phyloP scores from a whole-genome alignment of 2,797 vertebrate species.

The Aphelocoma californica region DNA sequence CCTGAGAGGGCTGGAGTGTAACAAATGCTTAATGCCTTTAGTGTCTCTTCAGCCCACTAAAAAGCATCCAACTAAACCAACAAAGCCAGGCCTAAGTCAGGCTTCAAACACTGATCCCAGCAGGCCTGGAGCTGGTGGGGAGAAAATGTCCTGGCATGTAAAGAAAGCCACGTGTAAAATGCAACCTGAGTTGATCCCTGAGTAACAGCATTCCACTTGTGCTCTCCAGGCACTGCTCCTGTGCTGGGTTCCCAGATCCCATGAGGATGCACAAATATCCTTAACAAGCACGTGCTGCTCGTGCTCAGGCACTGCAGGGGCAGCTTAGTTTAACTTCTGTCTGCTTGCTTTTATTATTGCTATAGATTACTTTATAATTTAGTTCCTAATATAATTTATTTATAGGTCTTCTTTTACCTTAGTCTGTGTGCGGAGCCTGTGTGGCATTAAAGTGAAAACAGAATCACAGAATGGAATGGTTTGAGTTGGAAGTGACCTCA shows the following conservation, averaged over 20 bases:
- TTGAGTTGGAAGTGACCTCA: not conserved
- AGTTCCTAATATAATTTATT: not conserved
- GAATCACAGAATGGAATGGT: not conserved
- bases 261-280: not conserved
- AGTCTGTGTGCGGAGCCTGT: too few relatives aligned
- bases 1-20: fast-evolving
- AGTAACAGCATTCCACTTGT: fast-evolving
- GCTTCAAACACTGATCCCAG: not conserved
- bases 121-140: not conserved
- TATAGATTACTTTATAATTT: fast-evolving
- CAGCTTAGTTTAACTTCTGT: not conserved
- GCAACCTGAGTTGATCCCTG: fast-evolving
- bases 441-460: not conserved
- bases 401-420: not conserved
- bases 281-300: not conserved
- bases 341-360: not conserved
- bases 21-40: not conserved
- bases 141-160: not conserved
- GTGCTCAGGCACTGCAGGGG: fast-evolving
- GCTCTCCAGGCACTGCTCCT: not conserved
- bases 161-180: fast-evolving
- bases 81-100: not conserved
- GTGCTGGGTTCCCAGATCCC: not conserved
- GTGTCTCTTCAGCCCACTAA: not conserved
- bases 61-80: not conserved